phyloP scores from a whole-genome alignment of 2,888 invertebrate genomes.

The Mylabris sibirica region DNA sequence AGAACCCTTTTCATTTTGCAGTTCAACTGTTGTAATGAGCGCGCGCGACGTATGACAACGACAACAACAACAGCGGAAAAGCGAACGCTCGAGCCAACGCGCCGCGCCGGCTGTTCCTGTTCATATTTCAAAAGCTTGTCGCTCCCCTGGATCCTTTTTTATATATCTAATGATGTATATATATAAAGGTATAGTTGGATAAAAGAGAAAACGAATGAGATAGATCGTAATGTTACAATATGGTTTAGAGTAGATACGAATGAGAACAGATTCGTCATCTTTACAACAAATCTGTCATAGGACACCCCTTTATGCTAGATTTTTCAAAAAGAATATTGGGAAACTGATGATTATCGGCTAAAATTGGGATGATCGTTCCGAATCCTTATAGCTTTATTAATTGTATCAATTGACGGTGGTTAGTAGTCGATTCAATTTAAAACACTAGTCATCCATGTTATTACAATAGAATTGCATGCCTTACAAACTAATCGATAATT shows the following conservation, averaged over 20 bases:
- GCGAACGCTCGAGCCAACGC: slow-evolving; percentile 15
- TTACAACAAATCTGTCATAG: slow-evolving; percentile 13
- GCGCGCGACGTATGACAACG: slow-evolving; percentile 45
- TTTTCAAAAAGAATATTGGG: neutral
- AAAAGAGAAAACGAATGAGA: neutral
- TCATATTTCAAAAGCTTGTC: slow-evolving; percentile 44
- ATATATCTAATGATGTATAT: neutral
- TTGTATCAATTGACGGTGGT: neutral
- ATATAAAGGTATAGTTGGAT: neutral
- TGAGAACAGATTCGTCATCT: slow-evolving; percentile 12
- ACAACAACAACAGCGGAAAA: neutral
- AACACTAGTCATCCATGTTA: neutral
- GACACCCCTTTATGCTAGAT: neutral
- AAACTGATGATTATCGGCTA: slow-evolving; percentile 4
- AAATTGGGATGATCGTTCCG: neutral
- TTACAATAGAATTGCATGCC: slow-evolving; percentile 4
- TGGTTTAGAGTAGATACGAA: neutral
- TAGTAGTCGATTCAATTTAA: neutral
- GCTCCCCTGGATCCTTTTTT: slow-evolving; percentile 34
- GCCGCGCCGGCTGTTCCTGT: slow-evolving; percentile 46
- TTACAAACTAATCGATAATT: neutral
- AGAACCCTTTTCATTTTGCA: slow-evolving; percentile 55
- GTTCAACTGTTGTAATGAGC: slow-evolving; percentile 51
- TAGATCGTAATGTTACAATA: neutral
- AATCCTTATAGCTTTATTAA: slow-evolving; percentile 7